Conservation (phyloP, 2,797 vertebrate species). For the Carduelis carduelis region DNA sequence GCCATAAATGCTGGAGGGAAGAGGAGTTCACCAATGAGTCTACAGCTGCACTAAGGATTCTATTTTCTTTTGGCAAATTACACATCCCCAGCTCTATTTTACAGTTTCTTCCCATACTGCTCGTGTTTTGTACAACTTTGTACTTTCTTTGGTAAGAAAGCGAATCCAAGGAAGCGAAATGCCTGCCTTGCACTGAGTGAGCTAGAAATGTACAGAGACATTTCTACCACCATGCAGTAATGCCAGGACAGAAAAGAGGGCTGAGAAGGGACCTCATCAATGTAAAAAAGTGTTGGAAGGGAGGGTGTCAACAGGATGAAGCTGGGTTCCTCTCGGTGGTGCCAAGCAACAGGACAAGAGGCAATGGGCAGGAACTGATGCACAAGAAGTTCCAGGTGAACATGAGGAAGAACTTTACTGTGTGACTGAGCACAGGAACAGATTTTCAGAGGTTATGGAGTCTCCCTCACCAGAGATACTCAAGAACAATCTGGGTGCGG, state of each 20-base stretch:
- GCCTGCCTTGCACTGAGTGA: not conserved
- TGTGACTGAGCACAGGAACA: not conserved
- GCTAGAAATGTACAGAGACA: not conserved
- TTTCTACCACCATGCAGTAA: not conserved
- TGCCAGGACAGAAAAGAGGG: not conserved
- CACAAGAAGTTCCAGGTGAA: not conserved
- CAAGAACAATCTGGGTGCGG: not conserved
- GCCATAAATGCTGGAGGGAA: not conserved
- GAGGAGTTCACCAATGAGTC: not conserved
- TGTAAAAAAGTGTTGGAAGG: not conserved
- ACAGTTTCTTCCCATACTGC: not conserved
- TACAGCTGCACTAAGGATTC: not conserved
- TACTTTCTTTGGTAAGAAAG: not conserved
- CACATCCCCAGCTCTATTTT: not conserved
- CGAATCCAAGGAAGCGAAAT: not conserved
- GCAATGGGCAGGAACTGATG: not conserved
- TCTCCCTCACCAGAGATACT: not conserved
- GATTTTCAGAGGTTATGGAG: not conserved
- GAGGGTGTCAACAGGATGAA: not conserved
- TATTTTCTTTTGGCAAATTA: not conserved
- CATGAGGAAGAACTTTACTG: not conserved
- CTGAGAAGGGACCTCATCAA: not conserved
- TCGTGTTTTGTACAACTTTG: not conserved
- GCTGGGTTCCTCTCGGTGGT: rapidly evolving
- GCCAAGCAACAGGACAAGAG: not conserved